Evolutionary conservation across 2,797 vertebrate species (phyloP), one percentile per base, ranked within the genome.

Genomic region (Phalloptychus januarius): DNA sequence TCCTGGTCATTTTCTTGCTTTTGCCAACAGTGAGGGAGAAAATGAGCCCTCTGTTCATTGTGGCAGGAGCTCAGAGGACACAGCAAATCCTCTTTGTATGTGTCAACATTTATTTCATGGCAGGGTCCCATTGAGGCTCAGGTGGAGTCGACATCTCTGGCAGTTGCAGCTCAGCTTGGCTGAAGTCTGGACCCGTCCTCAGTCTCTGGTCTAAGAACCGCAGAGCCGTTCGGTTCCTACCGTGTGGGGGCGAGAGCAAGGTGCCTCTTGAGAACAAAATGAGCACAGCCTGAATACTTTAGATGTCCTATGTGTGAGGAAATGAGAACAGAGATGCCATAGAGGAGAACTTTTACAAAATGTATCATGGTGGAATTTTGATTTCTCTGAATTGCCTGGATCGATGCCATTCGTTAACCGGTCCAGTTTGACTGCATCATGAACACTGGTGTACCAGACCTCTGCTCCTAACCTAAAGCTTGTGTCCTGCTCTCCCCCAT

Each of bases 401-500:
- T 93, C 93, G 23, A 82, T 23, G 4, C 81, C 91, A 0, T 94
- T 95, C 54, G 93, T 95, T 81, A 93, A 94, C 87, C 92, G 93
- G 93, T 94, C 79, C 87, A 77, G 75, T 92, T 94, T 79, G 78
- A 88, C 45, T 93, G 85, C 36, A 95, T 95, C 23, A 71, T 74
- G 76, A 48, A 92, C 0, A 87, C 88, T 28, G 77, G 93, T 74
- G 90, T 95, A 2, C 85, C 87, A 81, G 90, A 82, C 71, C 84
- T 88, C 84, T 84, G 10, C 28, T 82, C 77, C 28, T 87, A 79
- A 86, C 93, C 77, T 84, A 96, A 94, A 79, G 71, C 87, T 28
- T 94, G 94, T 38, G 92, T 90, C 75, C 83, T 93, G 18, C 89
- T 97, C 91, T 97, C 61, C 87, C 93, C 36, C 96, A 97, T 83